Evolutionary conservation across 1,140 invertebrate species (phyloP).

Genomic region (Eubasilissa regina): DNA sequence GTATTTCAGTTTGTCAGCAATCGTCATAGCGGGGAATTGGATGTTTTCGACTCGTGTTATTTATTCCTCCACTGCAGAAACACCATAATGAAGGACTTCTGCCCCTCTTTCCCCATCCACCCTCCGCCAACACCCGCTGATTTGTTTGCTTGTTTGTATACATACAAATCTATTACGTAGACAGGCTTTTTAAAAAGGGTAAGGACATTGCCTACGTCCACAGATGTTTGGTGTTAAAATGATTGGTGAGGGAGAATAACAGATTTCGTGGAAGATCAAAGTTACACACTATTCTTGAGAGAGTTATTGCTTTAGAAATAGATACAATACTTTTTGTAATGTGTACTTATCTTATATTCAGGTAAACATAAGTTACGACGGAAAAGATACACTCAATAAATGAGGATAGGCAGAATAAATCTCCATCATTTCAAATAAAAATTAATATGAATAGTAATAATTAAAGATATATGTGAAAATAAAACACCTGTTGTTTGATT

Average conservation of each 20-base stretch:
- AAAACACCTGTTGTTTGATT: too few relatives aligned
- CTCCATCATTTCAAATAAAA: too few relatives aligned
- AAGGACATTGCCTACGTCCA: background rate
- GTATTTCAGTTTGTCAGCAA: constrained; percentile 51
- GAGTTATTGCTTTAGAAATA: constrained; percentile 30
- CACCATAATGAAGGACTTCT: constrained; percentile 37
- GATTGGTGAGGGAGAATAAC: background rate
- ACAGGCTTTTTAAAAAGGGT: constrained; percentile 27
- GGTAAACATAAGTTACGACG: background rate
- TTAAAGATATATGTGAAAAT: too few relatives aligned
- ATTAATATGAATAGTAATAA: too few relatives aligned
- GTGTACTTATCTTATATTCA: background rate
- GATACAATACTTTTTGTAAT: too few relatives aligned
- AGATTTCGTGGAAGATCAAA: constrained; percentile 41
- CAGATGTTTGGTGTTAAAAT: constrained; percentile 15
- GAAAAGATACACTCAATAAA: too few relatives aligned
- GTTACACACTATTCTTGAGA: background rate
- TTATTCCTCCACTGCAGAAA: constrained; percentile 41
- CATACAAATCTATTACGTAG: constrained; percentile 42
- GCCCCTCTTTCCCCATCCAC: background rate
- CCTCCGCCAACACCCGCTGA: background rate
- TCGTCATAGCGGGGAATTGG: constrained; percentile 38
- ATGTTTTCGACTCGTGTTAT: constrained; percentile 45
- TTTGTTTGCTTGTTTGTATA: constrained; percentile 46
- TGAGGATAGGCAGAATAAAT: too few relatives aligned